Base-by-base conservation (phyloP, 2,113 vertebrate genomes). In the Apus apus region DNA sequence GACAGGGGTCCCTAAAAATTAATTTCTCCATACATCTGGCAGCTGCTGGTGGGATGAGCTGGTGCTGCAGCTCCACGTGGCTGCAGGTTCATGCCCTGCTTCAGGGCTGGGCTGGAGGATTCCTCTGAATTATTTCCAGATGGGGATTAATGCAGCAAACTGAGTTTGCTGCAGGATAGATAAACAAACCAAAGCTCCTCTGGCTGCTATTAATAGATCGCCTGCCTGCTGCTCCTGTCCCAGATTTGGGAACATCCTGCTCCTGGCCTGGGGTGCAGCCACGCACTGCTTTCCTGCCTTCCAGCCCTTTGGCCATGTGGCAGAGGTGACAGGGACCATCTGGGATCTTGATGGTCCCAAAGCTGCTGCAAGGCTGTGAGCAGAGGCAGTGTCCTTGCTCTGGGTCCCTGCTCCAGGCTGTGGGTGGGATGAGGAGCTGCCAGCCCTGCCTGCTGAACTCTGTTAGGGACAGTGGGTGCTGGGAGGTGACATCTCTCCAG, bases 91-190 rank as follows among this genome's bases (percentile, higher is more conserved):
- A 70, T 92, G 74, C 38, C 86, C 53, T 86, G 65, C 85, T 61
- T 17, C 7, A 1, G 79, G 94, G 94, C 79, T 94, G 90, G 87
- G 84, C 80, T 73, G 66, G 40, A 89, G 64, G 78, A 93, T 90
- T 94, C 94, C 89, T 94, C 86, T 92, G 83, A 95, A 95, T 96
- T 89, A 95, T 77, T 96, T 97, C 95, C 96, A 96, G 95, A 95
- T 95, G 93, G 95, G 93, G 95, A 97, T 96, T 97, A 97, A 95
- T 71, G 92, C 89, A 84, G 74, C 73, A 95, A 73, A 88, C 36
- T 0, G 20, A 90, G 86, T 81, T 92, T 93, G 68, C 94, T 88
- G 92, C 83, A 94, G 90, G 92, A 70, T 19, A 77, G 56, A 97
- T 90, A 94, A 97, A 93, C 86, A 95, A 94, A 74, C 51, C 80